Base-by-base conservation (phyloP, 2,113 vertebrate genomes). In the Cyanoliseus patagonus region DNA sequence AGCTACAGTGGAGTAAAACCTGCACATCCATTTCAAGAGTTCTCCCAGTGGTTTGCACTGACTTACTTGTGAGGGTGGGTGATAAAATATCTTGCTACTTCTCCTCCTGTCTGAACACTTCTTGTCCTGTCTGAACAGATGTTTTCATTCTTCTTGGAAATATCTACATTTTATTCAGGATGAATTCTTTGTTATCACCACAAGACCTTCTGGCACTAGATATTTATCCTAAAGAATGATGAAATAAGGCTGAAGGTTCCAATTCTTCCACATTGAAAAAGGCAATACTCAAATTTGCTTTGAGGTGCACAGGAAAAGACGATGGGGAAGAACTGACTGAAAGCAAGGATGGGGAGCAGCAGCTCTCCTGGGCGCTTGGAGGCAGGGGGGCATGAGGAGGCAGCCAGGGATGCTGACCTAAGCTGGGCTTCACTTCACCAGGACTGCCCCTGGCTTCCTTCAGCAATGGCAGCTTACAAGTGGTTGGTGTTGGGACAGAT, bases 331-430 rank as follows among this genome's bases (percentile, higher is more conserved):
- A 59, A 24, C 57, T 59, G 57, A n/a, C 57, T 61, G 76, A 86
- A 27, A 70, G n/a, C 16, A 44, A 88, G 47, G 31, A 64, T 37
- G 12, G 25, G 53, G 35, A 83, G 33, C 19, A 57, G 52, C 23
- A 73, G 12, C 1, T 0, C 30, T 73, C 8, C 27, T 55, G 30
- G 14, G 7, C 2, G 15, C 41, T 55, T 81, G 30, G 33, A 88
- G 42, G 13, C n/a, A 85, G 12, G 69, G 46, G 17, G 11, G 67
- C 72, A 33, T 1, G 6, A 55, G 33, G 70, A 8, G 33, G 30
- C 11, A 55, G 10, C 0, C 1, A 3, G 42, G 72, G 44, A 47
- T 13, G 6, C 67, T 83, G 46, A 24, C 13, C 72, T 0, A 0
- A 78, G 57, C 33, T 74, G 35, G 47, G 23, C 37, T 74, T 81